Evolutionary conservation across 2,113 vertebrate genomes (phyloP).

Genomic region (Euleptes europaea): DNA sequence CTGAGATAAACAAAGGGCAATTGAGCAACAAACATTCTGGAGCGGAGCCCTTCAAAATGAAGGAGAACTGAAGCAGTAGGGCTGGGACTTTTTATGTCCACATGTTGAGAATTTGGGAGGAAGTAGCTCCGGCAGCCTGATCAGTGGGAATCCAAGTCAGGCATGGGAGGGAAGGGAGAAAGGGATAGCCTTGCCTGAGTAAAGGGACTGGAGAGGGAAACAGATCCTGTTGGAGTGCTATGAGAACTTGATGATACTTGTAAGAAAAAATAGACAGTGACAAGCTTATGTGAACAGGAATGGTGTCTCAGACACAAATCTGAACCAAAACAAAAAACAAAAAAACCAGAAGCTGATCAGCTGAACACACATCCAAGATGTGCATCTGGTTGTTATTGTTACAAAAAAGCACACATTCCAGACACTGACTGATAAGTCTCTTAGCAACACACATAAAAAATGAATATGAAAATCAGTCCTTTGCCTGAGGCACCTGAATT

Average conservation of each 20-base stretch:
- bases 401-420: not conserved
- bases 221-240: not conserved
- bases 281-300: not conserved
- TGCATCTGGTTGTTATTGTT: not conserved
- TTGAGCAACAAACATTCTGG: not conserved
- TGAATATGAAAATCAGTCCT: not conserved
- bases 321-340: too few relatives aligned
- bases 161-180: not conserved
- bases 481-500: not conserved
- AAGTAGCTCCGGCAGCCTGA: not conserved
- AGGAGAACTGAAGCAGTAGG: too few relatives aligned
- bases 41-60: not conserved
- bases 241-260: not conserved
- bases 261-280: not conserved
- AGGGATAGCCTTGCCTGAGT: not conserved
- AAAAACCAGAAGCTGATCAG: not conserved
- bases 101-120: not conserved
- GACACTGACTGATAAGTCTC: not conserved
- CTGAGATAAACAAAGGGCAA: not conserved
- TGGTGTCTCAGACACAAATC: not conserved
- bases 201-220: not conserved
- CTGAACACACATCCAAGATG: not conserved
- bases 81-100: not conserved
- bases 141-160: not conserved
- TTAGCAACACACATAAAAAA: conserved; percentile 8